Conservation (phyloP, 1,140 invertebrate species). For the Papilio machaon region DNA sequence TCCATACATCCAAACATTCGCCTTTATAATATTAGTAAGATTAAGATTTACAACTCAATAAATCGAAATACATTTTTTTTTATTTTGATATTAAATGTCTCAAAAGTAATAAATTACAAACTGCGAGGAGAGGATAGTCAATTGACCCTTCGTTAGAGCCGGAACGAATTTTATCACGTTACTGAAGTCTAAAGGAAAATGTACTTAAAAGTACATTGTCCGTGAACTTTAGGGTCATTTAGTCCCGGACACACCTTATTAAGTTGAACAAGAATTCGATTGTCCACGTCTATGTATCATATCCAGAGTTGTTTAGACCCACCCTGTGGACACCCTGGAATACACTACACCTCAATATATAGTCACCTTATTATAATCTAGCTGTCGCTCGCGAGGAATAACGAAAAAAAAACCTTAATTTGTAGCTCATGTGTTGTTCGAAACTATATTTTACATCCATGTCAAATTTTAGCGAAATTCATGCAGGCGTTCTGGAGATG, state of each 20-base stretch:
- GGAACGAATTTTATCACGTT: constrained; percentile 75
- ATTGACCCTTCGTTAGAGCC: constrained; percentile 68
- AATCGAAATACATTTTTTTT: no score
- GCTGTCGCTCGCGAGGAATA: no score
- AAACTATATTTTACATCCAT: no score
- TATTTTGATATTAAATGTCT: background rate
- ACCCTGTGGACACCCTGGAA: background rate
- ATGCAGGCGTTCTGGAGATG: no score
- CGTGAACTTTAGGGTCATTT: constrained; percentile 72
- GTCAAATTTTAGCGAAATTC: no score
- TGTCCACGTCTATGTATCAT: constrained; percentile 2
- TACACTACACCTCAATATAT: no score
- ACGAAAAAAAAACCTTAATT: no score
- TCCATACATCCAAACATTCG: no score
- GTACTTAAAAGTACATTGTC: constrained; percentile 72
- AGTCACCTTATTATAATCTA: no score
- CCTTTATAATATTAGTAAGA: no score
- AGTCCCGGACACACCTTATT: constrained; percentile 66
- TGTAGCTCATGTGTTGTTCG: no score
- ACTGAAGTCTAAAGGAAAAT: constrained; percentile 62
- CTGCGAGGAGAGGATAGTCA: constrained; percentile 35
- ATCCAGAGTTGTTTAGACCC: background rate
- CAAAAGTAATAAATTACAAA: constrained; percentile 37
- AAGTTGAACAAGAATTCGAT: constrained; percentile 40
- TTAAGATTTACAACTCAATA: no score